Percentiles rank a stretch among this genome's conserved stretches.
Conservation (phyloP, 2,888 invertebrate species). For the Lasioglossum oenotherae region DNA sequence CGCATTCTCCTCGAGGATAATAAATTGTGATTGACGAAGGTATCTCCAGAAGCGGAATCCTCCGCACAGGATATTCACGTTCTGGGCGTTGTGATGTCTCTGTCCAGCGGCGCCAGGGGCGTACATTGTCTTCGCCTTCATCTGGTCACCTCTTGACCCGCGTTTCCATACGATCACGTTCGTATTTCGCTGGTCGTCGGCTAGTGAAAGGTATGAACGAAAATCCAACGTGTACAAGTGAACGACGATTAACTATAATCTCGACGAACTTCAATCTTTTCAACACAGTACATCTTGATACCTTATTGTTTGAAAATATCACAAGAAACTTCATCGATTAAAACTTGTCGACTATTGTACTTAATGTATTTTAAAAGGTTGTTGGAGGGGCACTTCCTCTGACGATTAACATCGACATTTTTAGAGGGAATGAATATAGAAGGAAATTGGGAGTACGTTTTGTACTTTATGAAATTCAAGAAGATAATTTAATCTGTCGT, state of each 20-base stretch:
- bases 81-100: constrained; percentile 69
- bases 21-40: constrained; percentile 72
- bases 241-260: not conserved
- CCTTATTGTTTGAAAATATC: not conserved
- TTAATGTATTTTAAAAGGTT: not conserved
- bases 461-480: not conserved
- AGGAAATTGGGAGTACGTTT: not conserved
- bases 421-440: not conserved
- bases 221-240: not conserved
- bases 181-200: constrained; percentile 52
- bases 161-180: constrained; percentile 74
- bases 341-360: not conserved
- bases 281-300: not conserved
- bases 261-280: not conserved
- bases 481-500: not conserved
- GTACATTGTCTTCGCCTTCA: constrained; percentile 74
- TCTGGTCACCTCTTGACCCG: constrained; percentile 74
- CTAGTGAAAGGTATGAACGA: constrained; percentile 49
- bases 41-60: constrained; percentile 51
- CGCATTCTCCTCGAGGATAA: constrained; percentile 27
- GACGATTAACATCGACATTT: not conserved
- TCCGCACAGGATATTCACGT: constrained; percentile 43
- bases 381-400: not conserved
- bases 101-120: constrained; percentile 61
- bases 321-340: not conserved